Evolutionary conservation across 1,140 invertebrate species (phyloP).

Genomic region (Agrypnia vestita): DNA sequence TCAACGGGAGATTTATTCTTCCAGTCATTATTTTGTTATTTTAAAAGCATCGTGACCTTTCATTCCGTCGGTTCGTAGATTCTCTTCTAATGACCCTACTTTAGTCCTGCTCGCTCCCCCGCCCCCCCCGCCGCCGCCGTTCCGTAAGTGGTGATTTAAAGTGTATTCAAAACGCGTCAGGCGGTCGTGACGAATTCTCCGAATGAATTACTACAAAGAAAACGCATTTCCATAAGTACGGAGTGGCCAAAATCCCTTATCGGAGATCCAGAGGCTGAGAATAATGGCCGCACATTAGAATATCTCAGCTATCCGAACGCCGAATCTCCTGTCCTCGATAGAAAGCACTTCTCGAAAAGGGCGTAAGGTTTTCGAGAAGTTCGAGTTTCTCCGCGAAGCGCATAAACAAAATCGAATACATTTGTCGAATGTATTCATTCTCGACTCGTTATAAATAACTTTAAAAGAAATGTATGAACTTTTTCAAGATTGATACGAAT

Average conservation of each 20-base stretch:
- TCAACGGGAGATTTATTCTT: constrained; percentile 54
- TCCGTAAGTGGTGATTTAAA: constrained; percentile 17
- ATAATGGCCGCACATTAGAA: constrained; percentile 14
- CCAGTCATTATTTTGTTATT: constrained; percentile 55
- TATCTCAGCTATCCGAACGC: background rate
- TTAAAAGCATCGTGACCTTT: constrained; percentile 59
- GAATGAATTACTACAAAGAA: constrained; percentile 37
- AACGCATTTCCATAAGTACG: constrained; percentile 2
- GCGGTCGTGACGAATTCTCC: constrained; percentile 22
- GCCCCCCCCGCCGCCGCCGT: background rate
- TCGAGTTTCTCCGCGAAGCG: background rate
- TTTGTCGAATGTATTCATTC: constrained; percentile 14
- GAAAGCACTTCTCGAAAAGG: background rate
- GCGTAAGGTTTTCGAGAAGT: background rate
- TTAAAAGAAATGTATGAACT: constrained; percentile 32
- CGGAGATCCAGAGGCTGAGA: background rate
- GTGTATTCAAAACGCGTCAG: constrained; percentile 25
- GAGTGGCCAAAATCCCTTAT: constrained; percentile 1
- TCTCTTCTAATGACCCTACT: background rate
- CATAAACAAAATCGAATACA: constrained; percentile 40
- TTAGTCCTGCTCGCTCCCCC: background rate
- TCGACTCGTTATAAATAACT: constrained; percentile 32
- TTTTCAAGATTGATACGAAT: constrained; percentile 40
- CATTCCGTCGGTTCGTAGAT: constrained; percentile 30
- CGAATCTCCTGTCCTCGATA: background rate